Evolutionary conservation across 2,888 invertebrate species (phyloP), one percentile per base, ranked within the genome.

Genomic region (Limnephilus auricula): DNA sequence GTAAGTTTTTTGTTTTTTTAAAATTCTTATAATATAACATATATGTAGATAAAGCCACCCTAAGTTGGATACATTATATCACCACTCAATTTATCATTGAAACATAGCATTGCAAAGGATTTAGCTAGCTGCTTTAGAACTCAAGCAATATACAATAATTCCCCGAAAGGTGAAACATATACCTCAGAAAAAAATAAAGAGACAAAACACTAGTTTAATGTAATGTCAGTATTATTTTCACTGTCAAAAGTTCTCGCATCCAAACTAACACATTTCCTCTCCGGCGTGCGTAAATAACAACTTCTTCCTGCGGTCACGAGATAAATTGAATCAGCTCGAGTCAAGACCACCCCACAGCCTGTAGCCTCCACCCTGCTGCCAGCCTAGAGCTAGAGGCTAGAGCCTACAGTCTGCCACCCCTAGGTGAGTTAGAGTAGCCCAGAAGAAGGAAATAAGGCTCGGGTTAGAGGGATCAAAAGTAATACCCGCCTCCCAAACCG

Each of bases 391-490:
- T 65, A 65, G 18, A 65, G 65, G 18, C 18, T 65, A 18, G 18
- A 25, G 65, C 18, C 65, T 65, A n/a, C 65, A 25, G 65, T 25
- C 65, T 25, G 9, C 45, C 37, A 80, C 37, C n/a, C 31, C 40
- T 79, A 82, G 89, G 89, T 89, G 50, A 82, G 89, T 37, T 15
- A 82, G 80, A 50, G 40, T 89, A 82, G 45, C 82, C 40, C 78
- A 85, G 86, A 86, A 90, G 90, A 90, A 87, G 86, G 87, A 86
- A 90, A 90, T 79, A 90, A 86, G 90, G 90, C 79, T 87, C 86
- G 85, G 90, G 90, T 85, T 90, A 90, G 86, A 87, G 79, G 90
- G 90, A 90, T 90, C 90, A 90, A 87, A 87, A 87, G 90, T 90
- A 90, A 87, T 87, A 79, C 79, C 89, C 82, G 90, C 83, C 50